Evolutionary conservation across 2,113 vertebrate genomes (phyloP), one percentile per base, ranked within the genome.

Genomic region (Paramisgurnus dabryanus): DNA sequence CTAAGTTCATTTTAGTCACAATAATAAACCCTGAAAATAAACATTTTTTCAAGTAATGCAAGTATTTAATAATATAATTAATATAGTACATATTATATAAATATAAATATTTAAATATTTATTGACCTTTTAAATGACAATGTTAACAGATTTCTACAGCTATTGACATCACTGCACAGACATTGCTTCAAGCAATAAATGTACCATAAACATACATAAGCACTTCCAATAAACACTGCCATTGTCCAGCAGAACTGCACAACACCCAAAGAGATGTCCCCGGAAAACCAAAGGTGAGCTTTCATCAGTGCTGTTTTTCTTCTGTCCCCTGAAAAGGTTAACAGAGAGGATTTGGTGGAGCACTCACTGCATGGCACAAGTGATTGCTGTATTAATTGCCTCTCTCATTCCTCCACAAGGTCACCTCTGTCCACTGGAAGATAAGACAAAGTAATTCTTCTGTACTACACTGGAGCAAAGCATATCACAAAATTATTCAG

Each of bases 341-440:
- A 74, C 80, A 49, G 60, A 47, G 79, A 83, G 60, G 58, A 78
- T 47, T 78, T 11, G 9, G 66, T 66, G 74, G 82, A 81, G 85
- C 90, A 88, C 91, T 91, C 91, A 87, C 88, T 89, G 88, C 87
- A 86, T 89, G 83, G 82, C 87, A 89, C 85, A 90, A 93, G 91
- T 93, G 92, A 93, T 93, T 90, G 92, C 91, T 89, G 90, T 88
- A 93, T 93, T 94, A 93, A 94, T 93, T 94, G 92, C 91, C 91
- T 91, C 82, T 83, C 82, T 82, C 82, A 80, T 86, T 84, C 78
- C 82, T 82, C 67, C 53, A 68, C 84, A 85, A 87, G 91, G 93
- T 92, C 89, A 89, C 79, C 68, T 34, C 78, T 82, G 85, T 90
- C 90, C 89, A 82, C 86, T 79, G 87, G 76, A 82, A 84, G 88